Evolutionary conservation across 2,888 invertebrate species (phyloP).

Genomic region (Drosophila seclusa): DNA sequence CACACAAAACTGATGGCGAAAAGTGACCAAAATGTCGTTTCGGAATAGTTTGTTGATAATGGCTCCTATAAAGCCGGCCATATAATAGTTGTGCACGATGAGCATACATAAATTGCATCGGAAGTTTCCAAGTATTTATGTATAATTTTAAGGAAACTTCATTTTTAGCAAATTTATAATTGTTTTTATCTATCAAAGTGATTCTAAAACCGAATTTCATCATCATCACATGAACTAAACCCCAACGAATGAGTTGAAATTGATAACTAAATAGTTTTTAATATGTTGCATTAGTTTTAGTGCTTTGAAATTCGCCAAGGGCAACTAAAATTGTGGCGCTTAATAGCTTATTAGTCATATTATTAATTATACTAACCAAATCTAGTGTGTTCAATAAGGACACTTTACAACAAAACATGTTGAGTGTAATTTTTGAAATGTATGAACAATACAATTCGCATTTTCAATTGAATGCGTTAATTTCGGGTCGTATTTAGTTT

Average conservation of each 20-base stretch:
- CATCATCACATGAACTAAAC: not conserved
- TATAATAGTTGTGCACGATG: not conserved
- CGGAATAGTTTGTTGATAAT: conserved; percentile 11
- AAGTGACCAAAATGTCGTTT: conserved; percentile 40
- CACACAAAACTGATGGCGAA: conserved; percentile 22
- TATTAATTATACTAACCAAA: conserved; percentile 11
- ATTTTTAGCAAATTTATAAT: not conserved
- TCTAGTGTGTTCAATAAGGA: conserved; percentile 12
- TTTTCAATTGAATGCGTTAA: conserved; percentile 44
- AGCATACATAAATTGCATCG: not conserved
- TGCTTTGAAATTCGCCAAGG: not conserved
- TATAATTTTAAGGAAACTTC: not conserved
- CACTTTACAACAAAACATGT: conserved; percentile 29
- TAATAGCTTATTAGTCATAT: not conserved
- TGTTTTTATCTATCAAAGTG: not conserved
- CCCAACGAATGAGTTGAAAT: not conserved
- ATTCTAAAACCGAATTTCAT: not conserved
- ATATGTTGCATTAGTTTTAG: not conserved
- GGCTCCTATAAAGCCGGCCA: conserved; percentile 15
- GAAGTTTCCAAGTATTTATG: not conserved
- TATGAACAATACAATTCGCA: conserved; percentile 18
- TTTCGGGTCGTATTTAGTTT: conserved; percentile 29
- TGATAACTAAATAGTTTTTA: conserved; percentile 8
- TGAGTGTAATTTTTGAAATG: conserved; percentile 28
- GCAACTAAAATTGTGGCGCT: conserved; percentile 1